A percentile compares a stretch with the other conserved stretches of the same genome.
Evolutionary conservation across 1,140 invertebrate genomes (phyloP).

Genomic region (Panagrolaimus sp.): DNA sequence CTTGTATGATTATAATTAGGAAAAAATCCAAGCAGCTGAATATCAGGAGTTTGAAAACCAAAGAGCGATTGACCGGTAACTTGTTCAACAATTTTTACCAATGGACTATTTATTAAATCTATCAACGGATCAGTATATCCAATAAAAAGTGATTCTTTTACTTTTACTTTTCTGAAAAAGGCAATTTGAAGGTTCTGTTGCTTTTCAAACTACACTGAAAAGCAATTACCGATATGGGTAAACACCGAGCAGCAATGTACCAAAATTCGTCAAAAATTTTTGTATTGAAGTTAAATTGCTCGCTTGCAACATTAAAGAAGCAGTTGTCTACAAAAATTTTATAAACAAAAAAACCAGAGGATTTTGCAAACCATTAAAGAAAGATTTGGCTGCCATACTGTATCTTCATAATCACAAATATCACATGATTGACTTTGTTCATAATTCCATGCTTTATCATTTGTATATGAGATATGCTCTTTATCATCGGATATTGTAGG

Average conservation of each 20-base stretch:
- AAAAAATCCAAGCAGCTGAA: constrained; percentile 2
- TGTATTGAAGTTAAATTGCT: not conserved
- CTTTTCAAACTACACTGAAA: not conserved
- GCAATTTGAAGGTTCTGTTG: not conserved
- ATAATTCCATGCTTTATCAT: constrained; percentile 6
- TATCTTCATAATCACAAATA: not conserved
- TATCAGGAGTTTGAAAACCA: not conserved
- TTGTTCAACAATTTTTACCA: not conserved
- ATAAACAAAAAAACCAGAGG: not conserved
- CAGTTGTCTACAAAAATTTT: not conserved
- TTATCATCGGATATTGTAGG: not conserved
- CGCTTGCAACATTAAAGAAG: not conserved
- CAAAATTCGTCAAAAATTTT: not conserved
- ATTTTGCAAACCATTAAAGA: not conserved
- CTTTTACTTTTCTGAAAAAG: not conserved
- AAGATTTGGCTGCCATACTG: not conserved
- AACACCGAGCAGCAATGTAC: not conserved
- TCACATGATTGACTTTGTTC: not conserved
- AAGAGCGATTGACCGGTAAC: not conserved
- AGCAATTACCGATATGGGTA: not conserved
- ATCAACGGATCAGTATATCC: constrained; percentile 1
- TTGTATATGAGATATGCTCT: not conserved
- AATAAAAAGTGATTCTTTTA: not conserved
- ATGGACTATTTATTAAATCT: not conserved
- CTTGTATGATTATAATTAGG: constrained; percentile 6